phyloP scores from a whole-genome alignment of 2,888 invertebrate genomes.

The Terebella lapidaria region DNA sequence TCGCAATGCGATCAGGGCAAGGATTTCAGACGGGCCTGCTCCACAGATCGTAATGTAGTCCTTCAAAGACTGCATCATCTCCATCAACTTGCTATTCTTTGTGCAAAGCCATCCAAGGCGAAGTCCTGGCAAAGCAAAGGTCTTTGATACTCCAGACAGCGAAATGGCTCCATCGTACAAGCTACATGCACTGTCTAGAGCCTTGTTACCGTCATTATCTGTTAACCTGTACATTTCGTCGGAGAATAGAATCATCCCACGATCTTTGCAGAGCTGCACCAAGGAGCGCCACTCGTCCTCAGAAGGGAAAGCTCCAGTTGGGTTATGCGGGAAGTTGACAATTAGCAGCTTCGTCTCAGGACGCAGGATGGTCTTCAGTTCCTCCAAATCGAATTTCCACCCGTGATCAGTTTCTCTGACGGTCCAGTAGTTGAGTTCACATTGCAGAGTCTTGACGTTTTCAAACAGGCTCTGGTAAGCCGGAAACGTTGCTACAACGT shows the following conservation, averaged over 20 bases:
- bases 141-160: constrained; percentile 24
- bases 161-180: constrained; percentile 18
- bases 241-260: constrained; percentile 19
- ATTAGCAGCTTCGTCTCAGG: constrained; percentile 21
- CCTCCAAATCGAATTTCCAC: constrained; percentile 19
- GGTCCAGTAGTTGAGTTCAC: constrained; percentile 18
- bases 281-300: constrained; percentile 13
- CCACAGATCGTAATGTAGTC: constrained; percentile 25
- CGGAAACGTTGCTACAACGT: constrained; percentile 20
- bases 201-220: constrained; percentile 17
- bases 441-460: constrained; percentile 11
- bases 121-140: constrained; percentile 24
- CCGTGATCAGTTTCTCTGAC: constrained; percentile 2
- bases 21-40: constrained; percentile 19
- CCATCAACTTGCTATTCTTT: constrained; percentile 13
- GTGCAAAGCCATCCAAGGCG: constrained; percentile 24
- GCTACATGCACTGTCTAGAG: constrained; percentile 17
- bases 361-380: constrained; percentile 9
- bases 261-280: constrained; percentile 15
- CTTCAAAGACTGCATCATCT: constrained; percentile 13
- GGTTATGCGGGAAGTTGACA: constrained; percentile 28
- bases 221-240: constrained; percentile 25
- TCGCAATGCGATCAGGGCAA: constrained; percentile 21
- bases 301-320: constrained; percentile 19
- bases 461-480: constrained; percentile 25